Conservation (phyloP, 2,797 vertebrate species). For the Acrossocheilus wenchowensis region DNA sequence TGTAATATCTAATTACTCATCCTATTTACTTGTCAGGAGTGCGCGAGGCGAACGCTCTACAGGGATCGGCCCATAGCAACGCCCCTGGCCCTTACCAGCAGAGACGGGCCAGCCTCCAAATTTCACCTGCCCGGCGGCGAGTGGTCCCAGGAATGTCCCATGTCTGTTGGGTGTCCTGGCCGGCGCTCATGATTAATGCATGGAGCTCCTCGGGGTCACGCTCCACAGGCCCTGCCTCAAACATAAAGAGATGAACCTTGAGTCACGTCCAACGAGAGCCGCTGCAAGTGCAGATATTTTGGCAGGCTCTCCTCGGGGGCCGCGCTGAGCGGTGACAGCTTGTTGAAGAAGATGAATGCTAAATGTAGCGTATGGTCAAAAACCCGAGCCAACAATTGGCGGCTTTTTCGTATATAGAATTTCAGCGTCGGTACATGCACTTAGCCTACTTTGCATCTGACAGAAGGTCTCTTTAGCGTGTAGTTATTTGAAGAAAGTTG, state of each 20-base stretch:
- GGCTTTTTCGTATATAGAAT: conserved; percentile 27
- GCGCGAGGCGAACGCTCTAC: conserved; percentile 46
- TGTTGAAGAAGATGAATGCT: conserved; percentile 63
- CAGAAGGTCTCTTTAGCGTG: neutral
- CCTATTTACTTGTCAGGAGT: conserved; percentile 61
- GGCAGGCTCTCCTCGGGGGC: conserved; percentile 56
- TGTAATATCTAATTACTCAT: conserved; percentile 67
- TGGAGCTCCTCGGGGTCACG: conserved; percentile 67
- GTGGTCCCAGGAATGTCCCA: conserved; percentile 73
- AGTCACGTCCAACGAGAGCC: conserved; percentile 65
- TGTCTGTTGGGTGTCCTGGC: conserved; percentile 67
- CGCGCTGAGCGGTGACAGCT: conserved; percentile 52
- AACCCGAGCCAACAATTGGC: conserved; percentile 43
- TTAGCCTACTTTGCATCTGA: conserved; percentile 36
- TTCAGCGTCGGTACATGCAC: conserved; percentile 25
- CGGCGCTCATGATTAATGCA: conserved; percentile 69
- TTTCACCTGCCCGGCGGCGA: conserved; percentile 73
- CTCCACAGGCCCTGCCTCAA: conserved; percentile 68
- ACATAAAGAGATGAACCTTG: conserved; percentile 71
- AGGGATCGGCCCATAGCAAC: conserved; percentile 59
- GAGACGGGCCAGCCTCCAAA: conserved; percentile 59
- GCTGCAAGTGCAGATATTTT: conserved; percentile 65
- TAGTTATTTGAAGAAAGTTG: neutral
- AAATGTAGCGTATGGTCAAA: conserved; percentile 46
- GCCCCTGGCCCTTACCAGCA: conserved; percentile 61